phyloP scores from a whole-genome alignment of 2,888 invertebrate species.

The Hirudinaria manillensis region DNA sequence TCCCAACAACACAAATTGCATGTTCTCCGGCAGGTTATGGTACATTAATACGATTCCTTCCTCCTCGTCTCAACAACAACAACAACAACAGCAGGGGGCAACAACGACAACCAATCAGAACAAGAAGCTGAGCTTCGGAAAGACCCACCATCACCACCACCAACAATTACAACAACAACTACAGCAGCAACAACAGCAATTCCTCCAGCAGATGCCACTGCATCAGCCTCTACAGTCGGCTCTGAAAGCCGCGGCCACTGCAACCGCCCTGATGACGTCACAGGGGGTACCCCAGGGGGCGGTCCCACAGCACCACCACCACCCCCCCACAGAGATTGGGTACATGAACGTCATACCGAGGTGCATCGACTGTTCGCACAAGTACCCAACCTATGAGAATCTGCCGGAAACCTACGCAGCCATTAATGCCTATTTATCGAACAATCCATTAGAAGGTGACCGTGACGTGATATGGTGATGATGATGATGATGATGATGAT shows the following conservation, averaged over 20 bases:
- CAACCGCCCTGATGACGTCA: neutral
- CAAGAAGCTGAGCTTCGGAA: constrained; percentile 15
- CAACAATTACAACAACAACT: neutral
- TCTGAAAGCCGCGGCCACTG: neutral
- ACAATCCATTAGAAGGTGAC: constrained; percentile 39
- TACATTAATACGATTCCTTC: constrained; percentile 17
- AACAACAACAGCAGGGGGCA: constrained; percentile 15
- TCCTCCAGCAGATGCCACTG: neutral
- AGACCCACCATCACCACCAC: neutral
- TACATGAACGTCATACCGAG: constrained; percentile 42
- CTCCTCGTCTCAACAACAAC: constrained; percentile 9
- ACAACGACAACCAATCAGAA: neutral
- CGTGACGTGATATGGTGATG: constrained; percentile 6
- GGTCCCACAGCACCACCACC: neutral
- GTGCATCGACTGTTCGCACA: constrained; percentile 39
- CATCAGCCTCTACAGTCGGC: constrained; percentile 9
- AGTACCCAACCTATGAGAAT: constrained; percentile 41
- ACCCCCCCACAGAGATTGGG: constrained; percentile 38
- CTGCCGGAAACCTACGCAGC: constrained; percentile 41
- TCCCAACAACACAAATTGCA: neutral
- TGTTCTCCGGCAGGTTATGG: constrained; percentile 17
- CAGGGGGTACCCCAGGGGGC: neutral
- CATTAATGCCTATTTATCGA: constrained; percentile 39
- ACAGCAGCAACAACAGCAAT: neutral
- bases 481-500: constrained; percentile 28